phyloP scores from a whole-genome alignment of 2,113 vertebrate species.

The Paradisaea rubra region DNA sequence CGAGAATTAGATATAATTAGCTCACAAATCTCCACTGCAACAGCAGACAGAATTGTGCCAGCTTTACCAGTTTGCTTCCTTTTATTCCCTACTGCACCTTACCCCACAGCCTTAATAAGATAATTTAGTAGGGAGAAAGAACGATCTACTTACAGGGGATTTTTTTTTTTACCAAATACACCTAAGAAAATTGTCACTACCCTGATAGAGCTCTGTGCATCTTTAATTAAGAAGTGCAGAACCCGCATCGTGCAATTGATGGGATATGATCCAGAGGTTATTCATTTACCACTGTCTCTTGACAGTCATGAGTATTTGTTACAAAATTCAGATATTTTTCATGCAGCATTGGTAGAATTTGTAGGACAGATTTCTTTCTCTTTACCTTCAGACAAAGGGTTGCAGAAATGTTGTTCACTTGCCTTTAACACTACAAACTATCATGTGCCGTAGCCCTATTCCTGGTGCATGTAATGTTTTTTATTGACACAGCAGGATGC shows the following conservation, averaged over 20 bases:
- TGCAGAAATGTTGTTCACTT: not conserved
- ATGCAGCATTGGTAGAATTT: not conserved
- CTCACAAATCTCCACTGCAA: too few species aligned
- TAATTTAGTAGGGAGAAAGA: too few species aligned
- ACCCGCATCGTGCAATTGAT: not conserved
- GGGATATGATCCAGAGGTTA: not conserved
- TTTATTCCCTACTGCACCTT: too few species aligned
- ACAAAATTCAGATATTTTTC: not conserved
- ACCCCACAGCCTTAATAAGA: too few species aligned
- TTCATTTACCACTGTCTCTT: not conserved
- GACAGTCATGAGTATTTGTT: not conserved
- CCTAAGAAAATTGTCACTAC: too few species aligned
- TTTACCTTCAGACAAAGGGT: not conserved
- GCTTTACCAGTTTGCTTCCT: too few species aligned
- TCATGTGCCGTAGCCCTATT: not conserved
- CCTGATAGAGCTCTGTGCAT: not conserved
- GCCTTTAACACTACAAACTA: not conserved
- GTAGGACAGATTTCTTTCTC: not conserved
- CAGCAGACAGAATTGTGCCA: too few species aligned
- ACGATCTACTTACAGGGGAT: too few species aligned
- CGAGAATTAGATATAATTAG: too few species aligned
- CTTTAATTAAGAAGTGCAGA: not conserved
- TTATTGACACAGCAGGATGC: not conserved
- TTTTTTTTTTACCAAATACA: too few species aligned
- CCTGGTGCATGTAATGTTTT: not conserved